Evolutionary conservation across 2,113 vertebrate species (phyloP).

Genomic region (Nothobranchius kuhntae): DNA sequence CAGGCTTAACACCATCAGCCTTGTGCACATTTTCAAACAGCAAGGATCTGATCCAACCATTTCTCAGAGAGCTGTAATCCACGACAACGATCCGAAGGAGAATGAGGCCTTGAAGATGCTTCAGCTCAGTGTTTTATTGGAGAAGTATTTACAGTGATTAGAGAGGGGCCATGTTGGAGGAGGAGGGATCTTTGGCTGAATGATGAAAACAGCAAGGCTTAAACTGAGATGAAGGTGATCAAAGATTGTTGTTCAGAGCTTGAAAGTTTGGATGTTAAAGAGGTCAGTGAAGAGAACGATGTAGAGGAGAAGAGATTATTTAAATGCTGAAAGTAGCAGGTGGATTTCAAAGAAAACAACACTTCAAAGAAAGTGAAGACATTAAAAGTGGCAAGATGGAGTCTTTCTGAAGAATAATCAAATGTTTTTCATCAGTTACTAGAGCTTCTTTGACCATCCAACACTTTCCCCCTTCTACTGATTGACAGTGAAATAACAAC

Average conservation of each 20-base stretch:
- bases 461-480: too few species aligned
- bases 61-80: conserved; percentile 34
- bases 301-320: background rate
- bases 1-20: conserved; percentile 26
- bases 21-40: conserved; percentile 21
- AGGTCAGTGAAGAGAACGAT: background rate
- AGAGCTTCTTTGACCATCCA: too few species aligned
- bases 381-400: background rate
- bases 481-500: too few species aligned
- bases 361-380: background rate
- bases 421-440: background rate
- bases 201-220: conserved; percentile 29
- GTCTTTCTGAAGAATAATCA: background rate
- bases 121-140: conserved; percentile 11
- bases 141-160: conserved; percentile 37
- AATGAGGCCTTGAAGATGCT: conserved; percentile 26
- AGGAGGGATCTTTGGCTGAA: background rate
- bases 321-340: too few species aligned
- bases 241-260: conserved; percentile 16
- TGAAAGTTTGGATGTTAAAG: background rate
- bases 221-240: conserved; percentile 32
- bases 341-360: too few species aligned
- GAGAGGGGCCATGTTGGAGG: conserved; percentile 10
- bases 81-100: conserved; percentile 18
- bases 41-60: conserved; percentile 23